Conservation (phyloP, 2,888 invertebrate genomes). For the Diaphora mendica region DNA sequence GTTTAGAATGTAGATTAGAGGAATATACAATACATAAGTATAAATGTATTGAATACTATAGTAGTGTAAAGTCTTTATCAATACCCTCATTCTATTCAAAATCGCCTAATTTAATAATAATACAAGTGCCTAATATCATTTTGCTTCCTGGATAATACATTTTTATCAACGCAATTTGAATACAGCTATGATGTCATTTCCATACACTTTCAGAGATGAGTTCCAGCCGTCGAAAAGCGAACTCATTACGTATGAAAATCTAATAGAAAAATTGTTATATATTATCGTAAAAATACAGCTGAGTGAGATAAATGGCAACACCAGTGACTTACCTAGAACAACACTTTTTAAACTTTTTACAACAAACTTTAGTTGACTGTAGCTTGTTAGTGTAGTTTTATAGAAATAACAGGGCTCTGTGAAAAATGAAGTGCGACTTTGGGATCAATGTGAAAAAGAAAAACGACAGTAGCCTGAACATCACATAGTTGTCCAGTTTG, state of each 20-base stretch:
- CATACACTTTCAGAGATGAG: neutral
- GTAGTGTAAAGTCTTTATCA: neutral
- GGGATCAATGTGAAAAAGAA: neutral
- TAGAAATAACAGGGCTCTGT: neutral
- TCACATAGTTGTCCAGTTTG: neutral
- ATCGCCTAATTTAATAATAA: neutral
- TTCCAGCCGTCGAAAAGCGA: neutral
- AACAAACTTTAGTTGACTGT: slow-evolving; percentile 15
- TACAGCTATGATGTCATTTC: neutral
- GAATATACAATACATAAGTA: slow-evolving; percentile 8
- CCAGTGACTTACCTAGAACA: slow-evolving; percentile 6
- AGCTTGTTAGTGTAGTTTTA: slow-evolving; percentile 14
- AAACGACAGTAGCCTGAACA: neutral
- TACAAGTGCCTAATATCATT: neutral
- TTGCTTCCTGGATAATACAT: neutral
- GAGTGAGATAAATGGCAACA: neutral
- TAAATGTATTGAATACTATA: neutral
- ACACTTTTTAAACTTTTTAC: slow-evolving; percentile 3
- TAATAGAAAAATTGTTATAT: neutral
- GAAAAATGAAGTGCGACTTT: neutral
- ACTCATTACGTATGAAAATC: neutral
- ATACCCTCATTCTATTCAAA: neutral
- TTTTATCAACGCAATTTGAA: neutral
- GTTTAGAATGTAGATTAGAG: slow-evolving; percentile 15
- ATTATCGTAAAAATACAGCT: neutral